Evolutionary conservation across 2,113 vertebrate genomes (phyloP).

Genomic region (Perca schrenkii): DNA sequence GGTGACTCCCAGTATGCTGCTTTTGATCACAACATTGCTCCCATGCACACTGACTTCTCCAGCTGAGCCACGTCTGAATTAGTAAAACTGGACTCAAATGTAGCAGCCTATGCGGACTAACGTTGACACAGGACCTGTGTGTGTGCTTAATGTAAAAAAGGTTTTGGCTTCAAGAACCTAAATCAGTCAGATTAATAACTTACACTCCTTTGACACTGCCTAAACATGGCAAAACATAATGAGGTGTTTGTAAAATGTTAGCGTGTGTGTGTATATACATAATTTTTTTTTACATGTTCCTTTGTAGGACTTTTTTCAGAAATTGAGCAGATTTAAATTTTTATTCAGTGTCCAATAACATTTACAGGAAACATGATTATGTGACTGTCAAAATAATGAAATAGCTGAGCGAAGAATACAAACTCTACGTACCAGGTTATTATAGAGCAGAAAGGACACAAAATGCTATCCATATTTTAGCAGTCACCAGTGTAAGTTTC

Average conservation of each 20-base stretch:
- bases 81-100: conserved; percentile 4
- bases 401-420: background rate
- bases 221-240: conserved; percentile 4
- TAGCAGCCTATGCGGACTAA: conserved; percentile 2
- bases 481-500: background rate
- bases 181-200: background rate
- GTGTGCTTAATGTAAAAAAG: background rate
- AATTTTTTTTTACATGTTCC: conserved; percentile 33
- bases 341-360: conserved; percentile 49
- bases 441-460: background rate
- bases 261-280: conserved; percentile 44
- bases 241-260: conserved; percentile 29
- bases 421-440: background rate
- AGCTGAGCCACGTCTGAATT: conserved; percentile 66
- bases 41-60: conserved; percentile 97
- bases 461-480: conserved; percentile 3
- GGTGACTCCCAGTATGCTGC: conserved; percentile 91
- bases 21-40: conserved; percentile 94
- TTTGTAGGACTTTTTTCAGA: conserved; percentile 38
- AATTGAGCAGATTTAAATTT: conserved; percentile 30
- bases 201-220: background rate
- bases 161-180: background rate
- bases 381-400: conserved; percentile 4
- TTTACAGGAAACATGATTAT: conserved; percentile 20
- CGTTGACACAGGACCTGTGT: background rate